Evolutionary conservation across 2,113 vertebrate genomes (phyloP).

Genomic region (Apodemus speciosus): DNA sequence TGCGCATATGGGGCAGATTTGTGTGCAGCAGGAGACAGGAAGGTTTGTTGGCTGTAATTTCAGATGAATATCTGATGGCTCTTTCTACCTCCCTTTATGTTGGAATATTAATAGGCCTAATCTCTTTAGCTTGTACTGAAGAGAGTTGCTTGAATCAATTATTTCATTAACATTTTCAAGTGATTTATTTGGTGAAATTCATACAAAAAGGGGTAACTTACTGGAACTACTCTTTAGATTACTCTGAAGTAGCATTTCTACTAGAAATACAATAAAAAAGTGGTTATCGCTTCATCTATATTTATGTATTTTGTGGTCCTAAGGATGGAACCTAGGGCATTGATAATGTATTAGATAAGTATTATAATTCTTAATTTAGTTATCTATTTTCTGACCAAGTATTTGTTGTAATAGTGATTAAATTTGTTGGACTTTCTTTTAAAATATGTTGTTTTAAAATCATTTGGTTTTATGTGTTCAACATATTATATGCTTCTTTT

Average conservation of each 20-base stretch:
- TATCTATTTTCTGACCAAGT: conserved; percentile 22
- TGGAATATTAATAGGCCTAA: neutral
- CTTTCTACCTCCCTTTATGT: neutral
- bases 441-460: neutral
- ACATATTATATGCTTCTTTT: neutral
- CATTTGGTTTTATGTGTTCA: neutral
- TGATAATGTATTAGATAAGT: neutral
- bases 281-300: neutral
- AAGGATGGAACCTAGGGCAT: neutral
- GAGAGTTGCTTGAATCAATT: conserved; percentile 22
- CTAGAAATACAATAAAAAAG: conserved; percentile 31
- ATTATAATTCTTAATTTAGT: neutral
- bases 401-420: conserved; percentile 35
- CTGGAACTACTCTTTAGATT: conserved; percentile 13
- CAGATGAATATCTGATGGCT: neutral
- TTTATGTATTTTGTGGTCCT: neutral
- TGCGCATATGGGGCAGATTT: neutral
- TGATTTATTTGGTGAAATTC: conserved; percentile 55
- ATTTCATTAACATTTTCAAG: conserved; percentile 41
- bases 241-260: neutral
- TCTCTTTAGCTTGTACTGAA: neutral
- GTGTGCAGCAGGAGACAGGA: neutral
- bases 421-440: conserved; percentile 21
- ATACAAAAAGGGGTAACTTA: conserved; percentile 3
- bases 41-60: neutral